Percentiles rank a stretch among this genome's conserved stretches.
phyloP scores from a whole-genome alignment of 2,888 invertebrate genomes.

The Theodoxus fluviatilis region DNA sequence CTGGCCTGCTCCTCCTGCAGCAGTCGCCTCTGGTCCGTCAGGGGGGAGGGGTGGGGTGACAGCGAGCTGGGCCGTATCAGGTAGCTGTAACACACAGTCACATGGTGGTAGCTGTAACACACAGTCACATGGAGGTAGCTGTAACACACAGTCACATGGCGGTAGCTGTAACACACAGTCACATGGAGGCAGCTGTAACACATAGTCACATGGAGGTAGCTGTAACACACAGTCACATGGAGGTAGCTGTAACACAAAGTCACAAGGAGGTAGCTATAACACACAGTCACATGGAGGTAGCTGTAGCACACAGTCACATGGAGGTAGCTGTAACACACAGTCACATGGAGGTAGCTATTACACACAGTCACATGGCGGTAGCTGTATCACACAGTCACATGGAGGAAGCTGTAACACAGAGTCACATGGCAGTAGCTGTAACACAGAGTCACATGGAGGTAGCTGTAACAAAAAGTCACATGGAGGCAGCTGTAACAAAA shows the following conservation, averaged over 20 bases:
- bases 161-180: constrained; percentile 83
- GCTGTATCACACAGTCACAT: no score
- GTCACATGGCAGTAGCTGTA: no score
- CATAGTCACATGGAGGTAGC: constrained; percentile 33
- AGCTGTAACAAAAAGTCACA: constrained; percentile 93
- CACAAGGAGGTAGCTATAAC: constrained; percentile 69
- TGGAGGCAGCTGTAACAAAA: no score
- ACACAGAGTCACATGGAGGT: no score
- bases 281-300: constrained; percentile 94
- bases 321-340: no score
- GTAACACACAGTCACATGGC: constrained; percentile 51
- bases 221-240: constrained; percentile 93
- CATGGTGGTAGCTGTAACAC: constrained; percentile 73
- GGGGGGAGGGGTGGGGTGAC: constrained; percentile 62
- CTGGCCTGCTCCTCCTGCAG: constrained; percentile 32
- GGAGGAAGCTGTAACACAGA: constrained; percentile 92
- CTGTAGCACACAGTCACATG: constrained; percentile 92
- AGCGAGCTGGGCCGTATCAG: constrained; percentile 93
- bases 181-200: constrained; percentile 83
- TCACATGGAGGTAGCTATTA: constrained; percentile 88
- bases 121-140: constrained; percentile 93
- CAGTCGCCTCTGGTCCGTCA: constrained; percentile 59
- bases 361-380: no score
- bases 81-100: constrained; percentile 72
- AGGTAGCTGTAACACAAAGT: constrained; percentile 75